Conservation (phyloP, 2,888 invertebrate genomes). For the Spisula solida region DNA sequence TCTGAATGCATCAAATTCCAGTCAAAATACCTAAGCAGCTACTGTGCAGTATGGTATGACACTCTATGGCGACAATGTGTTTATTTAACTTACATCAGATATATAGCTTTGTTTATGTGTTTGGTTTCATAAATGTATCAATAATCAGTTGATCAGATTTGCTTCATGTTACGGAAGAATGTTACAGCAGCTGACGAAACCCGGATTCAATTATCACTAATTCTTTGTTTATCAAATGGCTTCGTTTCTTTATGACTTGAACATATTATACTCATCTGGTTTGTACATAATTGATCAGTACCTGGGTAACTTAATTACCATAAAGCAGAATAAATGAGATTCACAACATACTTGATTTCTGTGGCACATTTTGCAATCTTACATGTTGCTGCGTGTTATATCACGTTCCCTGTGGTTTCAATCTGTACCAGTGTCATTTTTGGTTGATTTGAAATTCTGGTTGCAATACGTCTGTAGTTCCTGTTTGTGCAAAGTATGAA, state of each 20-base stretch:
- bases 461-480: too few species aligned
- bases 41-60: background rate
- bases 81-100: background rate
- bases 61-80: background rate
- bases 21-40: background rate
- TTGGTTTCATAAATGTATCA: too few species aligned
- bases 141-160: background rate
- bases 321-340: background rate
- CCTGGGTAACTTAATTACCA: slow-evolving; percentile 10
- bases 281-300: background rate
- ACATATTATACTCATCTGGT: background rate
- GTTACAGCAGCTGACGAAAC: background rate
- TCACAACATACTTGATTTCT: background rate
- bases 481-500: too few species aligned
- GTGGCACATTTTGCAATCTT: slow-evolving; percentile 16
- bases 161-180: background rate
- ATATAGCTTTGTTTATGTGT: too few species aligned
- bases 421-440: too few species aligned
- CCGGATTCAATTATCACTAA: background rate
- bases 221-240: slow-evolving; percentile 3
- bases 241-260: slow-evolving; percentile 13
- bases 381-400: too few species aligned
- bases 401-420: too few species aligned
- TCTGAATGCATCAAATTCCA: background rate
- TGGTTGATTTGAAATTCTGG: too few species aligned